Base-by-base conservation (phyloP, 2,888 invertebrate genomes). In the Agonum fuliginosum region DNA sequence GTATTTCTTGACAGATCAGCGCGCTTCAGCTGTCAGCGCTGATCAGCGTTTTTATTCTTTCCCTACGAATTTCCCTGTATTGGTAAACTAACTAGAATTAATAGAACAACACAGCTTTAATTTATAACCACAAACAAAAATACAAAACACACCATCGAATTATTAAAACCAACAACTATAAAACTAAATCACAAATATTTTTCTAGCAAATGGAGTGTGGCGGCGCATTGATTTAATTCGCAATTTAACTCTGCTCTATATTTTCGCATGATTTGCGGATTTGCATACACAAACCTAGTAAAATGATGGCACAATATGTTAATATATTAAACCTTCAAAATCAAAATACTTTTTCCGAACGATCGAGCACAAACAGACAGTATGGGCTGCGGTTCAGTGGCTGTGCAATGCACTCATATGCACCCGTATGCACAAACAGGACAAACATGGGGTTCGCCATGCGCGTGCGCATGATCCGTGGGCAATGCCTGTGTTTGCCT, bases 371-470 rank as follows among this genome's bases (percentile, higher is more conserved):
- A 22, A 48, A 24, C 54, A 3, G n/a, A n/a, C 22, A 12, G 24
- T 37, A 34, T 62, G 27, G 30, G 17, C 34, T 14, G 37, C 37
- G 30, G 62, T 62, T 30, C 62, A 62, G 17, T 62, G 20, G 24
- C 3, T 54, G 20, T 1, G 22, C 24, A 24, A 8, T 24, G 20
- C 48, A 20, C 48, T 48, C 48, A 48, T 48, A 48, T 48, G 24
- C 54, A 54, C 54, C 54, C 54, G 24, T 24, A 54, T 54, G 54
- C 54, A 54, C 22, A 22, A 12, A 22, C 24, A 54, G 54, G n/a
- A 12, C 54, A 54, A 54, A 54, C 54, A 54, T 24, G n/a, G n/a
- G n/a, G n/a, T n/a, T n/a, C 22, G 24, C 54, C n/a, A 6, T n/a
- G 54, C 54, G 24, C n/a, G n/a, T 4, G 24, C 22, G 20, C 48